Evolutionary conservation across 92 coral and sea anemone genomes (phyloP).

Genomic region (Bergia sp.): DNA sequence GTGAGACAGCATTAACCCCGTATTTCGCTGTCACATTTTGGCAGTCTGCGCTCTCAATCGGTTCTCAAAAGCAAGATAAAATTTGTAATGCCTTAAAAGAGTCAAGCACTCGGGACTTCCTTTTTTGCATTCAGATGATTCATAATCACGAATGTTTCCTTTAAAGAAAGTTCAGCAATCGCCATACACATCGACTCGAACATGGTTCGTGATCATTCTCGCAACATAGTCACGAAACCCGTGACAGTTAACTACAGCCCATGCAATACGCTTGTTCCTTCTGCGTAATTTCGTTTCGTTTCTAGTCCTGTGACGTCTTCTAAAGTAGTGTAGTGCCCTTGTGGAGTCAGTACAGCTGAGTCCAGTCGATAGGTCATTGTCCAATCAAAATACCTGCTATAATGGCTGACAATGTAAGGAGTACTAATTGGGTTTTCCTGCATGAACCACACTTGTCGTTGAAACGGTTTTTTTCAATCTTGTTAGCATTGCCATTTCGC

Average conservation of each 20-base stretch:
- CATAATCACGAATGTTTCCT: too few relatives aligned
- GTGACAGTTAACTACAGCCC: too few relatives aligned
- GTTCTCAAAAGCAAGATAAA: conserved; percentile 74
- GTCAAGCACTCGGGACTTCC: background rate
- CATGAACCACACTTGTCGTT: background rate
- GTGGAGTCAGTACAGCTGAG: conserved; percentile 29
- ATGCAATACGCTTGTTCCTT: background rate
- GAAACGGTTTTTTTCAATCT: background rate
- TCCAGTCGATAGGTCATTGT: conserved; percentile 48
- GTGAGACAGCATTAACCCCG: conserved; percentile 54
- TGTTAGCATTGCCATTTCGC: background rate
- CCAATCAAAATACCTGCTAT: conserved; percentile 49
- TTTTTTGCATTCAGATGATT: background rate
- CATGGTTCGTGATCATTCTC: background rate
- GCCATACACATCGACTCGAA: background rate
- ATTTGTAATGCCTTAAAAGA: conserved; percentile 48
- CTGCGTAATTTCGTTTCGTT: background rate
- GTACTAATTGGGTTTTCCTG: background rate
- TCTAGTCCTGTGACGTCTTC: background rate
- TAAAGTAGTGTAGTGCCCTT: conserved; percentile 26
- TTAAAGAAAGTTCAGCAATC: background rate
- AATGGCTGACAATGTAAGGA: background rate
- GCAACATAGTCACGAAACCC: background rate
- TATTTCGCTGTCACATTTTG: conserved; percentile 72
- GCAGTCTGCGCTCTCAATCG: conserved; percentile 60